phyloP scores from a whole-genome alignment of 35 echinoderm and acorn worm genomes.

The Apostichopus californicus region DNA sequence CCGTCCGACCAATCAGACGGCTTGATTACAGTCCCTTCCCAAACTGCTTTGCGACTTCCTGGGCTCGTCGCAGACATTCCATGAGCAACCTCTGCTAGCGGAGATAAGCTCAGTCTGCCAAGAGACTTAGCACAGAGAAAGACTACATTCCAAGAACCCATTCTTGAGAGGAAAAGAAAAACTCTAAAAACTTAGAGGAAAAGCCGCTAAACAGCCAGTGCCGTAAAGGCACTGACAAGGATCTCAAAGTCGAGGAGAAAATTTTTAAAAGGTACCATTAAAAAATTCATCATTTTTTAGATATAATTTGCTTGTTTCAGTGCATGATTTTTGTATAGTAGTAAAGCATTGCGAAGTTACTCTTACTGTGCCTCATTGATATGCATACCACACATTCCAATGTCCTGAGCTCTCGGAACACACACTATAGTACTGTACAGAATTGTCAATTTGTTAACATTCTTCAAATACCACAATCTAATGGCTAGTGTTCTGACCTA shows the following conservation, averaged over 20 bases:
- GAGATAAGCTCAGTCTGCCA: constrained; percentile 46
- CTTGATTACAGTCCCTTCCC: constrained; percentile 14
- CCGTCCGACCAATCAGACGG: constrained; percentile 9
- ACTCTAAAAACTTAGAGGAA: constrained; percentile 40
- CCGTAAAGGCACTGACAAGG: constrained; percentile 55
- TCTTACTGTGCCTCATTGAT: not conserved
- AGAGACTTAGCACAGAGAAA: constrained; percentile 53
- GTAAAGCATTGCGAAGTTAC: not conserved
- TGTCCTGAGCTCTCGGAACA: not conserved
- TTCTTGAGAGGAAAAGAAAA: constrained; percentile 7
- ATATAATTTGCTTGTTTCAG: constrained; percentile 1
- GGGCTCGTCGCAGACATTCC: constrained; percentile 6
- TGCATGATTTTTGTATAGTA: constrained; percentile 13
- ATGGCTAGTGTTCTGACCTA: not conserved
- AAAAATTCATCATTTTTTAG: not conserved
- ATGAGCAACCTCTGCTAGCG: constrained; percentile 25
- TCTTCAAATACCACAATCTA: constrained; percentile 44
- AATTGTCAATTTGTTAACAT: constrained; percentile 25
- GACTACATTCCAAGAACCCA: constrained; percentile 55
- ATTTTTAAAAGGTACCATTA: constrained; percentile 11
- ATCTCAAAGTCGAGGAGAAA: constrained; percentile 64
- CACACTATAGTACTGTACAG: not conserved
- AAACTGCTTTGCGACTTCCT: constrained; percentile 20
- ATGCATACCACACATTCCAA: constrained; percentile 45
- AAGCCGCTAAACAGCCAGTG: constrained; percentile 37